These are phyloP conservation scores for Hedychridium roseum DNA, from an alignment of 2,888 invertebrate species.

Conservation along the genomic window DNA sequence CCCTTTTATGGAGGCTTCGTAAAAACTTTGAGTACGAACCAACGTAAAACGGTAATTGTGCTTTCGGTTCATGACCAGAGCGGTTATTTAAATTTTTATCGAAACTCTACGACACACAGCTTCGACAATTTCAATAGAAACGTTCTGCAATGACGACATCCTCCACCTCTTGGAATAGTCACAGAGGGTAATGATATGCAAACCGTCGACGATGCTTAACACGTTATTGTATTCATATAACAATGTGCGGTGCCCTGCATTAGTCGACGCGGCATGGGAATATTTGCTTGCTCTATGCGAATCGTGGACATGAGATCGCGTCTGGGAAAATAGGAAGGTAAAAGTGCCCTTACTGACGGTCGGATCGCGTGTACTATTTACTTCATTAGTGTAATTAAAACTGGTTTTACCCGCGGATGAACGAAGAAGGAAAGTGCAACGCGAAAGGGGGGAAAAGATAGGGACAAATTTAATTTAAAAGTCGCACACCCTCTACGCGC, in stretches of 20 bases:
- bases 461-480: constrained; percentile 10
- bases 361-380: constrained; percentile 11
- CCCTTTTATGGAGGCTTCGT: no score
- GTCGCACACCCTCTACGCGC: constrained; percentile 5
- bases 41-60: no score
- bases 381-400: constrained; percentile 14
- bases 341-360: neutral
- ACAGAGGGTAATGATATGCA: no score
- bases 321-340: constrained; percentile 4
- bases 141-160: no score
- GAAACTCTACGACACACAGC: no score
- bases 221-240: neutral
- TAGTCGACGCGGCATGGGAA: constrained; percentile 4
- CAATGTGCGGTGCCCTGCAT: neutral
- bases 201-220: neutral
- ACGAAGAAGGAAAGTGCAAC: neutral
- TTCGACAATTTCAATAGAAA: no score
- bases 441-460: neutral
- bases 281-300: neutral
- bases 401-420: constrained; percentile 2
- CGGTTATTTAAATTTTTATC: no score
- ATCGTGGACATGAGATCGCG: neutral
- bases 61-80: no score
- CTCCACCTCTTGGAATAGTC: no score
- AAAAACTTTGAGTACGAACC: no score